These are phyloP conservation scores for Palythoa grandis DNA, from an alignment of 92 coral and sea anemone species.

Conservation along the genomic window DNA sequence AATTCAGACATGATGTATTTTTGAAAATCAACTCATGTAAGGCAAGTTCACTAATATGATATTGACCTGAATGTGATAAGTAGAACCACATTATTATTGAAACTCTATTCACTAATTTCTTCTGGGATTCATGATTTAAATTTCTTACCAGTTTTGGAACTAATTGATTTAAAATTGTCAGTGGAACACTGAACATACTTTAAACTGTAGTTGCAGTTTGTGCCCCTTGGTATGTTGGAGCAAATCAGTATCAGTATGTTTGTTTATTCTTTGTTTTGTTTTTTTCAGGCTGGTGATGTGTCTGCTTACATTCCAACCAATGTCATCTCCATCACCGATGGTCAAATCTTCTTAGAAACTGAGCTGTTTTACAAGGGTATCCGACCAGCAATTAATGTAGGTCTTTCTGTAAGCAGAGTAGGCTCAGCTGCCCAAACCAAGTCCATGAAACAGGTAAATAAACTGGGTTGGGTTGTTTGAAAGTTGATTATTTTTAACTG, in stretches of 20 bases:
- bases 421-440: constrained; percentile 99
- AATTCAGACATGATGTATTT: too few relatives aligned
- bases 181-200: too few relatives aligned
- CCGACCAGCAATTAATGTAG: constrained; percentile 99
- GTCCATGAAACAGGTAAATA: constrained; percentile 96
- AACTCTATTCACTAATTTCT: too few relatives aligned
- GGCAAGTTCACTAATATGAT: too few relatives aligned
- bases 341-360: constrained; percentile 99
- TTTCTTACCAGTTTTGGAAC: too few relatives aligned
- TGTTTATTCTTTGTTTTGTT: background rate
- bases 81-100: too few relatives aligned
- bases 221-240: too few relatives aligned
- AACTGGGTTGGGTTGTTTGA: background rate
- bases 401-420: constrained; percentile 98
- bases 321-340: constrained; percentile 99
- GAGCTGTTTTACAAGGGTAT: constrained; percentile 99
- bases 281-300: constrained; percentile 94
- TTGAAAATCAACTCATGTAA: too few relatives aligned
- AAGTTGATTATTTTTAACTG: background rate
- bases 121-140: too few relatives aligned
- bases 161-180: too few relatives aligned
- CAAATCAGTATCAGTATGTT: background rate
- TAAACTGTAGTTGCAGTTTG: too few relatives aligned
- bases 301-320: constrained; percentile 99
- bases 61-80: too few relatives aligned